Base-by-base conservation (phyloP, 2,797 vertebrate species). In the Anguilla anguilla region DNA sequence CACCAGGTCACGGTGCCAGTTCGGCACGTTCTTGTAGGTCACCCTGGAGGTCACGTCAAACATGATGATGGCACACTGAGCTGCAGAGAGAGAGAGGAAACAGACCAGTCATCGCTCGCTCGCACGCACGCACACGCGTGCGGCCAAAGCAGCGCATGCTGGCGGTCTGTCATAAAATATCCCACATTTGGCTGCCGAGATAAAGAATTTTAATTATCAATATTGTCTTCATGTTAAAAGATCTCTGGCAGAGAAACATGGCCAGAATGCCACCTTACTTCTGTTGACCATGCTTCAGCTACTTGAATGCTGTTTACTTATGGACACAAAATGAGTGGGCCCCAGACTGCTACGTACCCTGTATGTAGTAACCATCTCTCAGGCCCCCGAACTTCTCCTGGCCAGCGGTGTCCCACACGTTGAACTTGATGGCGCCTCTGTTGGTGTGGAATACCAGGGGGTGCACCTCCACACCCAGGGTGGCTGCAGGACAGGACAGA, bases 31-130 rank as follows among this genome's bases (percentile, higher is more conserved):
- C 96, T 99, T 99, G 94, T 99, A 99, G 89, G 99, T 99, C 90
- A 99, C 99, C 93, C 98, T 96, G 84, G 98, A 99, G 87, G 99
- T 99, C 90, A 99, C 99, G 46, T 99, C 99, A 90, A 99, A 99
- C 99, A 99, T 99, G 90, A 99, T 99, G 93, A 99, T 98, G 87
- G 99, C 99, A 95, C 99, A 99, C 91, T 99, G 98, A 95, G 98
- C 99, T 99, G 94, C 25, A 51, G 82, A 74, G 55, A 39, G 22
- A 28, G 59, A 49, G 59, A 49, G 67, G 35, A 22, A 86, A 85
- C 11, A 17, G 13, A 19, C 3, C n/a, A 35, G 28, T 4, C 43
- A 59, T 19, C 64, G 19, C 46, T 69, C 3, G 13, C 28, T 46
- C 59, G 46, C 35, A 46, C 84, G n/a, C 35, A 67, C 84, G 64